Conservation (phyloP, 2,888 invertebrate genomes). For the Tetranychus truncatus region DNA sequence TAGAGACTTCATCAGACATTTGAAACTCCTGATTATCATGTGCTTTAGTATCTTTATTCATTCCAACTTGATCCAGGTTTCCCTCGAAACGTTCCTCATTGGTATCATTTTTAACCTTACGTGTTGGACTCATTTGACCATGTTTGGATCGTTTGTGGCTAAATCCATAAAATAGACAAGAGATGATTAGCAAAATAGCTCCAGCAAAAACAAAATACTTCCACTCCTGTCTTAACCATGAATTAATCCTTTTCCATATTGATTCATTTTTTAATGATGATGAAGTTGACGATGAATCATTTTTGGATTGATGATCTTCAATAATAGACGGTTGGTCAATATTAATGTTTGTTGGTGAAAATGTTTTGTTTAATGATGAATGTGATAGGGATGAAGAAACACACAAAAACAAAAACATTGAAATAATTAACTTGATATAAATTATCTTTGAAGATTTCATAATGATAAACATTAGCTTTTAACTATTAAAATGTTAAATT, state of each 20-base stretch:
- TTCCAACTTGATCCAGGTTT: neutral
- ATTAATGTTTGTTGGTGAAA: too few relatives aligned
- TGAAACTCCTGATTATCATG: neutral
- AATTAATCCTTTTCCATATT: neutral
- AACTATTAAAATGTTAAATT: too few relatives aligned
- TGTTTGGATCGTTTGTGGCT: neutral
- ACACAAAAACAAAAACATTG: too few relatives aligned
- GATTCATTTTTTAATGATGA: neutral
- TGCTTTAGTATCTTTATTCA: neutral
- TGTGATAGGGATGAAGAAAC: too few relatives aligned
- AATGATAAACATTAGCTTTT: too few relatives aligned
- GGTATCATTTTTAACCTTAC: neutral
- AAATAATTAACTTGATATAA: too few relatives aligned
- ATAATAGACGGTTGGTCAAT: too few relatives aligned
- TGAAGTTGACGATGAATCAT: neutral
- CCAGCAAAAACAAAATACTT: neutral
- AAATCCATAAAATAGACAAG: neutral
- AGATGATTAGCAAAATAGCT: neutral
- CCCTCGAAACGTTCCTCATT: neutral
- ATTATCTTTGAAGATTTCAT: too few relatives aligned
- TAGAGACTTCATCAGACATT: neutral
- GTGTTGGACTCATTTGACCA: neutral
- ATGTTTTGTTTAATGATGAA: too few relatives aligned
- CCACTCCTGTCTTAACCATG: neutral
- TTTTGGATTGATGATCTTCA: neutral